Percentiles rank a stretch among this genome's conserved stretches.
Conservation (phyloP, 2,888 invertebrate genomes). For the Chirona hameri region DNA sequence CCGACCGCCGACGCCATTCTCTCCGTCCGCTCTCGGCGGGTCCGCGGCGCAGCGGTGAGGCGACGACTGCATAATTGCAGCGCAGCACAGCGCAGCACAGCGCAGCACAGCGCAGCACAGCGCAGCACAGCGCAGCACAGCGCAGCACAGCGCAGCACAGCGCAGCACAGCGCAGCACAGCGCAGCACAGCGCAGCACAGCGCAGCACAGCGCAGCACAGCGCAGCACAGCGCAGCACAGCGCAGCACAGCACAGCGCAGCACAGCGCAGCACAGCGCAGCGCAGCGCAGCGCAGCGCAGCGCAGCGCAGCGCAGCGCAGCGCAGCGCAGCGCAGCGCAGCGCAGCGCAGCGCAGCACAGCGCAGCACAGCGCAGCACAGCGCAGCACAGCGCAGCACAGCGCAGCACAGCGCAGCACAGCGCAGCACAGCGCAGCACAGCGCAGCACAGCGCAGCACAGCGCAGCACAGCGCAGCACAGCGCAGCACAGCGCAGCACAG, state of each 20-base stretch:
- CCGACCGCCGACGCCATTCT: too few relatives aligned
- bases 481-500: background rate
- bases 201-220: background rate
- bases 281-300: background rate
- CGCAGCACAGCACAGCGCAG: background rate
- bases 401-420: background rate
- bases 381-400: background rate
- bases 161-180: background rate
- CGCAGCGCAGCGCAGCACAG: background rate
- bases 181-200: background rate
- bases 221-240: background rate
- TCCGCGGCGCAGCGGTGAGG: too few relatives aligned
- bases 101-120: background rate
- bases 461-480: background rate
- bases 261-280: background rate
- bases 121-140: background rate
- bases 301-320: background rate
- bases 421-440: background rate
- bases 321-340: background rate
- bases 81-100: too few relatives aligned
- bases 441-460: background rate
- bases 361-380: background rate
- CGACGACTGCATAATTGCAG: too few relatives aligned
- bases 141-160: background rate
- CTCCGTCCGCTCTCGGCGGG: too few relatives aligned